Base-by-base conservation (phyloP, 2,888 invertebrate genomes). In the Urechis unicinctus region DNA sequence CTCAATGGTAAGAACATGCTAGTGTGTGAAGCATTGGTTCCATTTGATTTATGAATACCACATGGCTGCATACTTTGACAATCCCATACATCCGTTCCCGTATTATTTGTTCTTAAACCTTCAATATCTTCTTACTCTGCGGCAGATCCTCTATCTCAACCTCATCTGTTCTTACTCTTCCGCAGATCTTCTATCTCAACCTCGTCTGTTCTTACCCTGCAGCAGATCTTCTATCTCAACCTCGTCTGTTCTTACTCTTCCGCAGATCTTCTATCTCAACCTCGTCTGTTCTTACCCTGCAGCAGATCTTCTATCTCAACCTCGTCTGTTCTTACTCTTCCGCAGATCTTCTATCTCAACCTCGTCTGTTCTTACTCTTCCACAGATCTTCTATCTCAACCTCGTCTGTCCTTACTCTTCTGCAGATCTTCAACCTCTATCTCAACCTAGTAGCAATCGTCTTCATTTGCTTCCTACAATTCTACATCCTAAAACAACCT, bases 391-490 rank as follows among this genome's bases (percentile, higher is more conserved):
- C 6, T 6, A 21, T 45, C 45, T 45, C 22, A 45, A 6, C 22
- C 13, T 13, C 45, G 6, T 45, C 6, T 45, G 6, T 21, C 45
- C 13, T 45, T 21, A 6, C 17, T 17, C 6, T 45, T 45, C 6
- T 45, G n/a, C n/a, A 73, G 73, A 66, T 68, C 46, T 74, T 71
- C 55, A 61, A 68, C 54, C 61, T 72, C 36, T 74, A 73, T 60
- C 61, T 73, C 29, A 72, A 70, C 61, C 50, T 62, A 6, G 65
- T 68, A 1, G 71, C 72, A 2, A 64, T 72, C 28, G 56, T 62
- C n/a, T 60, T 70, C 24, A 59, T 74, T 30, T 56, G 70, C 21
- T 74, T 72, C 60, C 68, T 74, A 56, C 70, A 71, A 63, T 21
- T 45, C 45, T 45, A 17, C 45, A 21, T 17, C 6, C 6, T 45